Evolutionary conservation across 2,888 invertebrate genomes (phyloP).

Genomic region (Calameuta pallipes): DNA sequence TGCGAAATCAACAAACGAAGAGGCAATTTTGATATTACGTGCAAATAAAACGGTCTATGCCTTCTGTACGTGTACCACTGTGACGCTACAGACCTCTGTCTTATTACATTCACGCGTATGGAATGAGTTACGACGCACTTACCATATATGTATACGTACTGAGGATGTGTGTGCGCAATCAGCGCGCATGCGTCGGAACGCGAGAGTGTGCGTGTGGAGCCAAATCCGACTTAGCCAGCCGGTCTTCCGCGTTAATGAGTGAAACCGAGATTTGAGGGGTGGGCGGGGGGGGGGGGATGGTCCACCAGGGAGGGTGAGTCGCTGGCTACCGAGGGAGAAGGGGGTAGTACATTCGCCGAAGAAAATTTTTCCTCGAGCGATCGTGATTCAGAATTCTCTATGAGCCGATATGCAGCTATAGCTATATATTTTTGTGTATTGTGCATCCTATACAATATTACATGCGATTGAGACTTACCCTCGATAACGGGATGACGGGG

Average conservation of each 20-base stretch:
- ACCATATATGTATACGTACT: no score
- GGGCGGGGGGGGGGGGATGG: no score
- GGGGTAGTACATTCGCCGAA: neutral
- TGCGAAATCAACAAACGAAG: neutral
- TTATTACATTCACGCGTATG: neutral
- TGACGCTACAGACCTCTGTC: neutral
- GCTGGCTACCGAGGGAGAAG: neutral
- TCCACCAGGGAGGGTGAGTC: no score
- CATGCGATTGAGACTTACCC: constrained; percentile 67
- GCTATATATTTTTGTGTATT: no score
- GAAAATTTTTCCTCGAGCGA: neutral
- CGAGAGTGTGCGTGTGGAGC: neutral
- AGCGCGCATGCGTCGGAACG: no score
- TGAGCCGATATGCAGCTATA: no score
- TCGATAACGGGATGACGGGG: constrained; percentile 73
- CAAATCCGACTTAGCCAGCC: neutral
- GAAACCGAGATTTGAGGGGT: neutral
- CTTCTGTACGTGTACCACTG: neutral
- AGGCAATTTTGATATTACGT: neutral
- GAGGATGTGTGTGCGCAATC: no score
- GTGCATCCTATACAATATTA: no score
- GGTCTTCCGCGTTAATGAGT: neutral
- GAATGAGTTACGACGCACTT: neutral
- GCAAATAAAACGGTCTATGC: neutral
- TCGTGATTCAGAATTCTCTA: no score